A percentile compares a stretch with the other conserved stretches of the same genome.
phyloP scores from a whole-genome alignment of 1,140 invertebrate species.

The Plutomurus gul region DNA sequence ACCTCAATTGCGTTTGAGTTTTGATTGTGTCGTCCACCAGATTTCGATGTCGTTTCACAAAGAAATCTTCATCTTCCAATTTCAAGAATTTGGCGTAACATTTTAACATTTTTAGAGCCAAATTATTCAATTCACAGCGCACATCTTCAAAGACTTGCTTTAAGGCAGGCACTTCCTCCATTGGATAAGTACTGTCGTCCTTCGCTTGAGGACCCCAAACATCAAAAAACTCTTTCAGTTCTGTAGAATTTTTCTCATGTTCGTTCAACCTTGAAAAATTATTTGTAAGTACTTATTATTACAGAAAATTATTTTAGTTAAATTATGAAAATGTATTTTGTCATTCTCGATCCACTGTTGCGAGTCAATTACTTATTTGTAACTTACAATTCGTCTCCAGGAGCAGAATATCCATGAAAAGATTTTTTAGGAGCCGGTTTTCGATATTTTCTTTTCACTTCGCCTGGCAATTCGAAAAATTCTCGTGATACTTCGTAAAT shows the following conservation, averaged over 20 bases:
- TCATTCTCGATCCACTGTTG: no score
- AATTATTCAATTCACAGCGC: background rate
- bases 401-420: conserved; percentile 6
- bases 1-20: conserved; percentile 33
- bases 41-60: conserved; percentile 25
- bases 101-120: background rate
- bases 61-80: conserved; percentile 36
- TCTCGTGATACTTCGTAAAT: background rate
- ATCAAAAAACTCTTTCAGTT: conserved; percentile 30
- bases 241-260: conserved; percentile 16
- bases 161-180: conserved; percentile 12
- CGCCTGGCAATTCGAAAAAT: conserved; percentile 19
- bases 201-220: background rate
- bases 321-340: no score
- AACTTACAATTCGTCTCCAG: conserved; percentile 38
- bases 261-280: conserved; percentile 11
- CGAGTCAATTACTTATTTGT: no score
- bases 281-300: background rate
- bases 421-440: background rate
- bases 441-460: conserved; percentile 32
- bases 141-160: background rate
- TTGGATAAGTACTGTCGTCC: background rate
- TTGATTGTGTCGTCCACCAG: background rate
- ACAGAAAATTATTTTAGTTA: no score
- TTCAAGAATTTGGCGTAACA: conserved; percentile 4